Conservation (phyloP, 2,113 vertebrate genomes). For the Noctilio leporinus region DNA sequence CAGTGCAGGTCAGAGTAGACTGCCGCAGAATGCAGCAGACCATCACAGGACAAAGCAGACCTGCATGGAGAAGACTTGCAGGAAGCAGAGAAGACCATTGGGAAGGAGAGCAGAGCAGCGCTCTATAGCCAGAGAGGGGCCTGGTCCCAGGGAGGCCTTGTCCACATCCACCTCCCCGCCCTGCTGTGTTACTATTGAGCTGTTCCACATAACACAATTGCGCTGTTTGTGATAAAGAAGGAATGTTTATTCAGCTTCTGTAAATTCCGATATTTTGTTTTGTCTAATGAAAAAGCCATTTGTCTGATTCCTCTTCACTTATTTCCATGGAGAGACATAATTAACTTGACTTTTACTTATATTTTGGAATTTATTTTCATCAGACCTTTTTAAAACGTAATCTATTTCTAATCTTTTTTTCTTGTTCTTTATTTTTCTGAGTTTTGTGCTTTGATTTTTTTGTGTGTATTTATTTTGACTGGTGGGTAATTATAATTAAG, state of each 20-base stretch:
- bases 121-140: not conserved
- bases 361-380: not conserved
- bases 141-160: not conserved
- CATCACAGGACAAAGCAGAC: not conserved
- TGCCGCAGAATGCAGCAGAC: not conserved
- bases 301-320: not conserved
- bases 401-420: not conserved
- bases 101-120: not conserved
- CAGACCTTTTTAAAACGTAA: not conserved
- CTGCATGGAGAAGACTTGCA: not conserved
- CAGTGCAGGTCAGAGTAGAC: not conserved
- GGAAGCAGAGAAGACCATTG: not conserved
- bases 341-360: not conserved
- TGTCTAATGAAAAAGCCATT: not conserved
- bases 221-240: not conserved
- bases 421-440: not conserved
- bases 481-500: not conserved
- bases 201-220: not conserved
- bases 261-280: not conserved
- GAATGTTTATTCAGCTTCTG: not conserved
- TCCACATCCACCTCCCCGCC: not conserved
- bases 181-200: not conserved
- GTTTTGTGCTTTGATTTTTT: not conserved
- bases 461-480: not conserved
- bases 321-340: not conserved